phyloP scores from a whole-genome alignment of 2,888 invertebrate genomes.

The Seira ritae region DNA sequence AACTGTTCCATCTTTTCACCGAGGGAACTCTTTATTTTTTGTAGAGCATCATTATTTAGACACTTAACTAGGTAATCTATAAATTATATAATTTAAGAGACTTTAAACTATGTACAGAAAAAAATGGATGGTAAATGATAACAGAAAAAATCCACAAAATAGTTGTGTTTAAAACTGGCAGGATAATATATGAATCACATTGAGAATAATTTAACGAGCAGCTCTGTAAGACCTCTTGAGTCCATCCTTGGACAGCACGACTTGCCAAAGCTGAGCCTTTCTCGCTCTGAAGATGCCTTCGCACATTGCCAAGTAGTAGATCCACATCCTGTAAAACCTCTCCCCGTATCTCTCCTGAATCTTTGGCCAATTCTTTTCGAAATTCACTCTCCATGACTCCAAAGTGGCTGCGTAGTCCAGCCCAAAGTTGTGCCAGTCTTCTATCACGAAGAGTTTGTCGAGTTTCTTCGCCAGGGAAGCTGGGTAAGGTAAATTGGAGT shows the following conservation, averaged over 20 bases:
- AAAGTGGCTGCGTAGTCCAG: conserved; percentile 47
- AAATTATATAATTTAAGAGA: too few relatives aligned
- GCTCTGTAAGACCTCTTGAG: conserved; percentile 43
- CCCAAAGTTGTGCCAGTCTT: conserved; percentile 50
- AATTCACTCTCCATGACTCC: conserved; percentile 52
- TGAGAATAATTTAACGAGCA: conserved; percentile 21
- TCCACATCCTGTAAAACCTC: conserved; percentile 55
- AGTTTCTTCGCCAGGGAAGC: too few relatives aligned
- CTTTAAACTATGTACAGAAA: too few relatives aligned
- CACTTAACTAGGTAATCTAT: too few relatives aligned
- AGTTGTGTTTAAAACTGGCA: too few relatives aligned
- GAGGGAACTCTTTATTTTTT: too few relatives aligned
- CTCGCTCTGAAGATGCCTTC: conserved; percentile 44
- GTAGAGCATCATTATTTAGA: too few relatives aligned
- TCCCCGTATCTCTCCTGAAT: conserved; percentile 37
- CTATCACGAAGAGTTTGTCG: neutral
- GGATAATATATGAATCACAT: too few relatives aligned
- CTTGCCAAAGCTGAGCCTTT: conserved; percentile 55
- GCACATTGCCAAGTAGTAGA: conserved; percentile 39
- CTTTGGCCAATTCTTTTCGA: conserved; percentile 44
- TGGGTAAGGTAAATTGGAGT: too few relatives aligned
- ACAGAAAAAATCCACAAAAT: too few relatives aligned
- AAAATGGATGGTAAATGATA: too few relatives aligned
- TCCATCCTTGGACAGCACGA: conserved; percentile 60
- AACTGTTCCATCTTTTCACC: too few relatives aligned